Percentiles rank a stretch among this genome's conserved stretches.
Evolutionary conservation across 1,140 invertebrate genomes (phyloP).

Genomic region (Drosophila sp.): DNA sequence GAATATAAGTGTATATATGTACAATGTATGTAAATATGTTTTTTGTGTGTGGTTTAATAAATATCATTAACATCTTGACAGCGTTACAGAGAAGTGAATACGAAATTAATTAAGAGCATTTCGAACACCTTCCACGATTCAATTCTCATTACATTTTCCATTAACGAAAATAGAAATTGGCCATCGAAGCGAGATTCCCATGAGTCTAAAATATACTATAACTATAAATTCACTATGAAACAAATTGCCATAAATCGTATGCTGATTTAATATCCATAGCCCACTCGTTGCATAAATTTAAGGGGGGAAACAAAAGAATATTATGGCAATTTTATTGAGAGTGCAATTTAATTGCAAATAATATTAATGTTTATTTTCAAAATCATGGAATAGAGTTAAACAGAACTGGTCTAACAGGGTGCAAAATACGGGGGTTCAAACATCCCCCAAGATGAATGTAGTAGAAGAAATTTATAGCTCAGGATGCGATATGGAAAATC

Average conservation of each 20-base stretch:
- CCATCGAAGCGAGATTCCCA: not conserved
- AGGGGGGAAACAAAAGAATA: not conserved
- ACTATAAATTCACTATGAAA: not conserved
- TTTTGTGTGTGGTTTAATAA: slow-evolving; percentile 50
- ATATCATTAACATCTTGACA: slow-evolving; percentile 55
- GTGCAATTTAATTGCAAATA: slow-evolving; percentile 1
- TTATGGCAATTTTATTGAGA: slow-evolving; percentile 3
- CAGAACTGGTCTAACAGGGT: not conserved
- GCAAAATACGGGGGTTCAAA: too few relatives aligned
- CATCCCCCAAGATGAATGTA: too few relatives aligned
- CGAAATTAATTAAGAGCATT: slow-evolving; percentile 68
- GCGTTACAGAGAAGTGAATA: slow-evolving; percentile 33
- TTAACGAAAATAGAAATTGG: slow-evolving; percentile 8
- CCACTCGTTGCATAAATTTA: not conserved
- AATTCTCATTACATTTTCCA: slow-evolving; percentile 16
- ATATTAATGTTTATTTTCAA: not conserved
- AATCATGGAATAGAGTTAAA: not conserved
- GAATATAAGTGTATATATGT: slow-evolving; percentile 14
- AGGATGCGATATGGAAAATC: too few relatives aligned
- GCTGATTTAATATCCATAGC: too few relatives aligned
- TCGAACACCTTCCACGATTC: slow-evolving; percentile 6
- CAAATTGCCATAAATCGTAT: not conserved
- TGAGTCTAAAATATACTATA: not conserved
- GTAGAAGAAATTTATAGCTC: too few relatives aligned
- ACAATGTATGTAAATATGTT: slow-evolving; percentile 30